Evolutionary conservation across 53 echinoderm and acorn worm species (phyloP).

Genomic region (Luidia sarsii): DNA sequence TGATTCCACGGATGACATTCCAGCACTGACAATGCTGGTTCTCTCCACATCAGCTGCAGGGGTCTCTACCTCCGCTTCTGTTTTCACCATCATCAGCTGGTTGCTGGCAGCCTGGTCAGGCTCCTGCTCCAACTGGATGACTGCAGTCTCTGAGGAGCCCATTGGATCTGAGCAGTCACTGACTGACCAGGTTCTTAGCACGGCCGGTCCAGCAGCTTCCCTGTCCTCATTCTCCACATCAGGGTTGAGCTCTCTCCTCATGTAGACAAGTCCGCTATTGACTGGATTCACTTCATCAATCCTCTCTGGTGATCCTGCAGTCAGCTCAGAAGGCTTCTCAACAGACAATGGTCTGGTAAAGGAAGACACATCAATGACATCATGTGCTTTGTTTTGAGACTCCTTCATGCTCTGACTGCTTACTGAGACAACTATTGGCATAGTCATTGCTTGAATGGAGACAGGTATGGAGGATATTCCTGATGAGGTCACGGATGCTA

Average conservation of each 20-base stretch:
- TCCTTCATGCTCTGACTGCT: slow-evolving; percentile 22
- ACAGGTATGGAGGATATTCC: neutral
- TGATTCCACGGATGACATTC: neutral
- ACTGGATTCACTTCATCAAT: slow-evolving; percentile 13
- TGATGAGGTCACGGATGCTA: neutral
- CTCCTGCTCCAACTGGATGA: neutral
- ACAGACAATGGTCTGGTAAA: slow-evolving; percentile 6
- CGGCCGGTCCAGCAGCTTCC: neutral
- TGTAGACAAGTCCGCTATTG: slow-evolving; percentile 23
- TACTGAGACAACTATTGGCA: slow-evolving; percentile 48
- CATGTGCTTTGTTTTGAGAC: neutral
- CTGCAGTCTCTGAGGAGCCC: neutral
- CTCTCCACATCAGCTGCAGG: neutral
- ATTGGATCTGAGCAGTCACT: slow-evolving; percentile 24
- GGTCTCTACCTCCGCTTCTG: neutral
- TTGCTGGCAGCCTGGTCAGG: neutral
- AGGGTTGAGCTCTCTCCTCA: slow-evolving; percentile 41
- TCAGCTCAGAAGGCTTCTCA: slow-evolving; percentile 50
- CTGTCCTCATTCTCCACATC: neutral
- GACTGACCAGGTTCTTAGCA: slow-evolving; percentile 23
- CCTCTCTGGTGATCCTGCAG: slow-evolving; percentile 34
- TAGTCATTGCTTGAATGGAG: slow-evolving; percentile 21
- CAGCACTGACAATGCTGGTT: neutral
- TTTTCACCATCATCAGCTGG: slow-evolving; percentile 5
- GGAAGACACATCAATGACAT: slow-evolving; percentile 2